Percentiles rank a stretch among this genome's conserved stretches.
These are phyloP conservation scores for Cheilosia soror DNA, from an alignment of 2,888 invertebrate genomes.

Conservation along the genomic window DNA sequence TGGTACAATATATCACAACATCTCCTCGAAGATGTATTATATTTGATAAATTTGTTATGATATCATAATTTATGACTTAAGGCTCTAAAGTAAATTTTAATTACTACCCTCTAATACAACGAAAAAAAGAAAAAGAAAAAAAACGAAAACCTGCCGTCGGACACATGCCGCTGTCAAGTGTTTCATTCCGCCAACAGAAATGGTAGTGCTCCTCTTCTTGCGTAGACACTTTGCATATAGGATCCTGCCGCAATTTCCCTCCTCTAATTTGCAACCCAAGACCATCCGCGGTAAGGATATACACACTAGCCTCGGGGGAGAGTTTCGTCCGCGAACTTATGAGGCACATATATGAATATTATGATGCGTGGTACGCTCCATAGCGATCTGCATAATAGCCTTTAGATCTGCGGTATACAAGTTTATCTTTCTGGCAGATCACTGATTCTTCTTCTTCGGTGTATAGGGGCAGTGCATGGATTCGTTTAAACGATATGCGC, in stretches of 20 bases:
- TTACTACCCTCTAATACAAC: conserved; percentile 68
- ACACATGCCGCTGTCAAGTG: conserved; percentile 74
- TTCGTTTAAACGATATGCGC: conserved; percentile 73
- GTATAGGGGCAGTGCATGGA: conserved; percentile 55
- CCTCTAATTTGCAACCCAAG: conserved; percentile 66
- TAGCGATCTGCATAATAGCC: conserved; percentile 74
- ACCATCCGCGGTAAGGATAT: conserved; percentile 55
- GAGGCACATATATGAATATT: conserved; percentile 71
- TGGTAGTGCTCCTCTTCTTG: conserved; percentile 65
- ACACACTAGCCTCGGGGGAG: conserved; percentile 61
- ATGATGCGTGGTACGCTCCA: conserved; percentile 70
- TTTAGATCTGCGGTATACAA: conserved; percentile 64
- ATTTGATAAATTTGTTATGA: conserved; percentile 71
- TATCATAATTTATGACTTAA: conserved; percentile 70
- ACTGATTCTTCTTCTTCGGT: conserved; percentile 56
- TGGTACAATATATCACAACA: conserved; percentile 69
- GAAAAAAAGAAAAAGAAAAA: conserved; percentile 25
- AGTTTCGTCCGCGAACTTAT: conserved; percentile 70
- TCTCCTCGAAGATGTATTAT: conserved; percentile 58
- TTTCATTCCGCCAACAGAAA: conserved; percentile 66
- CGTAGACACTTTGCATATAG: conserved; percentile 71
- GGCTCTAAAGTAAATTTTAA: conserved; percentile 74
- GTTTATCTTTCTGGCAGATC: conserved; percentile 73
- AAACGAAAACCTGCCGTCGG: conserved; percentile 61
- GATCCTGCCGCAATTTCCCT: conserved; percentile 68